Evolutionary conservation across 1,140 invertebrate species (phyloP).

Genomic region (Heliothis virescens): DNA sequence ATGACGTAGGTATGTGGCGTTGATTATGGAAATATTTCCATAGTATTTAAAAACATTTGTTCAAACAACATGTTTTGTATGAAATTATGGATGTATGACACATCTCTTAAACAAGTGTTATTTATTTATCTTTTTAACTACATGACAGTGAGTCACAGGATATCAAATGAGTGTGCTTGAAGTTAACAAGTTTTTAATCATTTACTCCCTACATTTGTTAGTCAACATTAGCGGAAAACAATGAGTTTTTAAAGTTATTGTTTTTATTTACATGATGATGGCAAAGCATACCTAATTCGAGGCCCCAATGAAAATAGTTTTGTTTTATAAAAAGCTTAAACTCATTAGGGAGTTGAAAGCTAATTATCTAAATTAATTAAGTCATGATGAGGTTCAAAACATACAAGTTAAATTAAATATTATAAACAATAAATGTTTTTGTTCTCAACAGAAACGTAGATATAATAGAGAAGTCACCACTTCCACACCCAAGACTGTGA

Average conservation of each 20-base stretch:
- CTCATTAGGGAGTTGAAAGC: too few relatives aligned
- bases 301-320: too few relatives aligned
- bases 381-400: too few relatives aligned
- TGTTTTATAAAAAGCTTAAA: too few relatives aligned
- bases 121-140: conserved; percentile 27
- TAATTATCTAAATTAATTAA: too few relatives aligned
- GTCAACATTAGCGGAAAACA: conserved; percentile 1
- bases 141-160: conserved; percentile 4
- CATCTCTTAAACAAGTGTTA: conserved; percentile 11
- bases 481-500: conserved; percentile 43
- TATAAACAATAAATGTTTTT: background rate
- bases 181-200: conserved; percentile 25
- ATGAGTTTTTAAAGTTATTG: background rate
- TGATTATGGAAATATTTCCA: background rate
- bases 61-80: background rate
- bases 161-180: conserved; percentile 22
- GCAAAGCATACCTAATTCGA: background rate
- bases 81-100: conserved; percentile 15
- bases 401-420: too few relatives aligned
- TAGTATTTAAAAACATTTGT: conserved; percentile 10
- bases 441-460: background rate
- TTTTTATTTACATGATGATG: background rate
- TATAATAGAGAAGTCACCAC: conserved; percentile 16
- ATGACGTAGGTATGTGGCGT: background rate
- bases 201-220: background rate